phyloP scores from a whole-genome alignment of 2,888 invertebrate species.

The Plutella xylostella region DNA sequence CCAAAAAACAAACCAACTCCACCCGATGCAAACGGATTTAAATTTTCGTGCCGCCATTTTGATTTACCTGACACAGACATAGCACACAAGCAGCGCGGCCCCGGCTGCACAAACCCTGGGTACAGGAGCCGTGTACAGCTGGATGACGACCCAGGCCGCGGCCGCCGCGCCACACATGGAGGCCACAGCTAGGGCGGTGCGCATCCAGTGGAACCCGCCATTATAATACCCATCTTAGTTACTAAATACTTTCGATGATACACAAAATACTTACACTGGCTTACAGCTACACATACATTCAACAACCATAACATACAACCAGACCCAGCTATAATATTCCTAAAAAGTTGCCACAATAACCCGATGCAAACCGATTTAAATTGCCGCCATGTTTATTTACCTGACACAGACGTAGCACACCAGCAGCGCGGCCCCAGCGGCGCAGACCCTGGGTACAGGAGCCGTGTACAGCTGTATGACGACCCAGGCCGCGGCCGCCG shows the following conservation, averaged over 20 bases:
- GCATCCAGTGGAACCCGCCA: constrained; percentile 77
- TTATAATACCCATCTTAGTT: background rate
- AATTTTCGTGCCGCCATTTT: background rate
- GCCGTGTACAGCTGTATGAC: constrained; percentile 82
- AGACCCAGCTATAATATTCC: too few species aligned
- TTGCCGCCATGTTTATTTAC: constrained; percentile 37
- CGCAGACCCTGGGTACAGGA: constrained; percentile 81
- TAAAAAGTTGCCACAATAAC: too few species aligned
- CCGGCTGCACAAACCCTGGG: constrained; percentile 86
- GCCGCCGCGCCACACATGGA: constrained; percentile 79
- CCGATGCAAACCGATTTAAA: background rate
- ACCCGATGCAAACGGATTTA: background rate
- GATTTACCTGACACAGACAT: constrained; percentile 81
- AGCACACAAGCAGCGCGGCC: constrained; percentile 83
- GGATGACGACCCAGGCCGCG: constrained; percentile 83
- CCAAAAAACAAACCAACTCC: too few species aligned
- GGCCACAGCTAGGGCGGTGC: constrained; percentile 82
- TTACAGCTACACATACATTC: too few species aligned
- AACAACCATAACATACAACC: too few species aligned
- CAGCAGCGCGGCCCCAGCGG: constrained; percentile 84
- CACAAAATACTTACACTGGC: too few species aligned
- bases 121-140: constrained; percentile 81
- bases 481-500: constrained; percentile 80
- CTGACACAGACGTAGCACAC: constrained; percentile 87
- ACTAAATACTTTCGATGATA: too few species aligned